A percentile compares a stretch with the other conserved stretches of the same genome.
Conservation (phyloP, 2,797 vertebrate genomes). For the Ctenopoma multispine region DNA sequence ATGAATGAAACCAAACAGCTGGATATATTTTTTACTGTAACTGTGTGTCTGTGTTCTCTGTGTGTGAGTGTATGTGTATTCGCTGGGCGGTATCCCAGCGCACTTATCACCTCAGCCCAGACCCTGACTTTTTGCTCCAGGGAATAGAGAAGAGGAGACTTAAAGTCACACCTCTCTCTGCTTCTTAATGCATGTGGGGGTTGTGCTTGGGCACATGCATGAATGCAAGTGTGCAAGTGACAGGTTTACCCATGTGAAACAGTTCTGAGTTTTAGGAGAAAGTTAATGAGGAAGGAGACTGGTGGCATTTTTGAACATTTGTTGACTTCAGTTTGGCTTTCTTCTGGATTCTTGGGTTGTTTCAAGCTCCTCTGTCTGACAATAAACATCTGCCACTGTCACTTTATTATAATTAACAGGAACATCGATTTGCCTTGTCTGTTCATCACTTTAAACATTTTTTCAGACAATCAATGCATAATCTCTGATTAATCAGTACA, state of each 20-base stretch:
- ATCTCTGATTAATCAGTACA: conserved; percentile 4
- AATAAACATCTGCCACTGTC: neutral
- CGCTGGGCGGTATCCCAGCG: conserved; percentile 50
- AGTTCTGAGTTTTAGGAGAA: conserved; percentile 47
- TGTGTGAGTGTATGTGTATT: conserved; percentile 25
- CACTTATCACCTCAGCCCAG: conserved; percentile 81
- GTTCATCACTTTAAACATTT: conserved; percentile 12
- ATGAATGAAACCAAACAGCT: conserved; percentile 30
- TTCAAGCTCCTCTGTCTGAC: too few species aligned
- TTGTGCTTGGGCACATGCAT: conserved; percentile 12
- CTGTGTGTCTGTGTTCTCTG: conserved; percentile 8
- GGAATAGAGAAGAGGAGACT: conserved; percentile 63
- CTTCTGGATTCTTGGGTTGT: conserved; percentile 4
- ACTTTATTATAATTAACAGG: conserved; percentile 6
- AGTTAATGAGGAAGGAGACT: conserved; percentile 57
- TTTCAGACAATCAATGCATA: conserved; percentile 9
- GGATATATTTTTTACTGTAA: conserved; percentile 23
- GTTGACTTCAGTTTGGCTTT: conserved; percentile 37
- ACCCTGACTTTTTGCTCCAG: conserved; percentile 67
- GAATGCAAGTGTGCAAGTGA: conserved; percentile 33
- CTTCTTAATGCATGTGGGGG: conserved; percentile 38
- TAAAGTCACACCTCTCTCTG: conserved; percentile 57
- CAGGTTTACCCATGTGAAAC: conserved; percentile 22
- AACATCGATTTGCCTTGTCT: neutral
- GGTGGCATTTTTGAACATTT: conserved; percentile 41